Evolutionary conservation across 2,888 invertebrate species (phyloP), one percentile per base, ranked within the genome.

Genomic region (Dexiosoma caninum): DNA sequence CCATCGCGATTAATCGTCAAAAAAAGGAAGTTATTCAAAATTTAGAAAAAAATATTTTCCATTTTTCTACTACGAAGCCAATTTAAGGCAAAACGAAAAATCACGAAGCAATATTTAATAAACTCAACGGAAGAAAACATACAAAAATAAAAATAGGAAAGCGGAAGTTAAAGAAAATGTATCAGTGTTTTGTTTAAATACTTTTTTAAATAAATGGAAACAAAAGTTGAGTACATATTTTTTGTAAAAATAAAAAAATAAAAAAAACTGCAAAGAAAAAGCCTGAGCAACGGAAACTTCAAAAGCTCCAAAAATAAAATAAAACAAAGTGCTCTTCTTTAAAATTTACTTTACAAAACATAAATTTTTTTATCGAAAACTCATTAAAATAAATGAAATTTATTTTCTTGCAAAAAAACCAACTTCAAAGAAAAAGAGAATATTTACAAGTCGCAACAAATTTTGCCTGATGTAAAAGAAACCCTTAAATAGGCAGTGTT

Each of bases 101-200:
- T 60, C 23, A 75, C 80, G 80, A 80, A 80, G 78, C 78, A 78
- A 78, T 78, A 74, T 60, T 62, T 59, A 23, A 66, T 42, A 35
- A 35, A 46, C 70, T 35, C 21, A 67, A 16, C 16, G 51, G 35
- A 59, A 60, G 40, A n/a, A 42, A 19, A 40, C 35, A n/a, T 12
- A 57, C 10, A 53, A 46, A 70, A 55, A 57, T 53, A 46, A 16
- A 37, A 27, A 46, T 23, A 49, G 60, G 62, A 79, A 76, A 80
- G 71, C 80, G 80, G 80, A 80, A 75, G 67, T 78, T 75, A 49
- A 70, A 37, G 37, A 70, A 70, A 59, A 19, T 59, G 30, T 32
- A 30, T 46, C 40, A 40, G 44, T 60, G 40, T 55, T 40, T 82
- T 79, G 49, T 76, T 16, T 49, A 55, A 23, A 66, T 62, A 79